Evolutionary conservation across 2,888 invertebrate genomes (phyloP).

Genomic region (Phalangium opilio): DNA sequence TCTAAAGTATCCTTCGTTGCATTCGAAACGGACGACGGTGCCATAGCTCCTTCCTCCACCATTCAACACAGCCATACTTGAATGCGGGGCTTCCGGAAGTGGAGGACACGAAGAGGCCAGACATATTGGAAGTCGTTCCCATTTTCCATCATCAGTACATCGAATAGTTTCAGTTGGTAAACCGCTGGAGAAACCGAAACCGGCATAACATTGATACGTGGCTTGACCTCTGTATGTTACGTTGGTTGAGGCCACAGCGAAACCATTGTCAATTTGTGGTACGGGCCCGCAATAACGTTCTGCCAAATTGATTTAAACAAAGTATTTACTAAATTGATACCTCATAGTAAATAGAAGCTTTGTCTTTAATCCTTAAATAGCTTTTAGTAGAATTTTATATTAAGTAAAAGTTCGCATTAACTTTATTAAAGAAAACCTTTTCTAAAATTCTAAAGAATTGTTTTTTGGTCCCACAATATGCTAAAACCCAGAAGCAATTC

Average conservation of each 20-base stretch:
- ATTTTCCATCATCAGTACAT: constrained; percentile 72
- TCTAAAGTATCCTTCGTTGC: constrained; percentile 76
- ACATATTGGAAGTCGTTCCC: constrained; percentile 84
- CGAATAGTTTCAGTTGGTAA: constrained; percentile 74
- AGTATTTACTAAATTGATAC: too few species aligned
- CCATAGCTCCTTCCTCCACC: constrained; percentile 85
- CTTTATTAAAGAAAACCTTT: too few species aligned
- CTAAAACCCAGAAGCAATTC: too few species aligned
- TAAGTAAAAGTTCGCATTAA: too few species aligned
- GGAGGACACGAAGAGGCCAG: constrained; percentile 81
- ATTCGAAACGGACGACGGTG: constrained; percentile 79
- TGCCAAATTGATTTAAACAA: constrained; percentile 22
- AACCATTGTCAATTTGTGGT: constrained; percentile 93
- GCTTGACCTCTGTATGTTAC: constrained; percentile 86
- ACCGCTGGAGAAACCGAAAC: constrained; percentile 73
- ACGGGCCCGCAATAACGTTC: constrained; percentile 79
- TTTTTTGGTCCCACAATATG: too few species aligned
- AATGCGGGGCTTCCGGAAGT: constrained; percentile 68
- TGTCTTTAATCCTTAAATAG: too few species aligned
- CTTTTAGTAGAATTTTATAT: too few species aligned
- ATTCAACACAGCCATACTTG: constrained; percentile 68
- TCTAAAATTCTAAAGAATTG: too few species aligned
- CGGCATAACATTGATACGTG: constrained; percentile 87
- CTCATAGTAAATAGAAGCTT: too few species aligned
- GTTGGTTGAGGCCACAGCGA: constrained; percentile 86